Evolutionary conservation across 2,888 invertebrate genomes (phyloP).

Genomic region (Physocephala rufipes): DNA sequence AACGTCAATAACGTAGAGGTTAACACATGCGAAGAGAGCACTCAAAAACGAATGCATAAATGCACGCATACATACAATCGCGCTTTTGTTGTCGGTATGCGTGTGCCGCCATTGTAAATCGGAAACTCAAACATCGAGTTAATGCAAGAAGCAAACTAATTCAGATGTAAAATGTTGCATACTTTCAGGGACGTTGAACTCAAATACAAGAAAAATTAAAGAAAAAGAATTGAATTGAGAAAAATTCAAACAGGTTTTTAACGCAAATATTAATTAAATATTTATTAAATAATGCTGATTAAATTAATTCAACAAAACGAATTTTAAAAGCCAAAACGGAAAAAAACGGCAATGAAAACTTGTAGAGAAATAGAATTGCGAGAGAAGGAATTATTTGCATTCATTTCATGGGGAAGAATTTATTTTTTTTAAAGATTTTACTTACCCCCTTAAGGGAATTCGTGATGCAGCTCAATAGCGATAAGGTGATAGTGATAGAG

Average conservation of each 20-base stretch:
- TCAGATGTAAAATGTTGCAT: slow-evolving; percentile 5
- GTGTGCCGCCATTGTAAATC: background rate
- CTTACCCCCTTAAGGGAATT: too few relatives aligned
- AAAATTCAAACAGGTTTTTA: background rate
- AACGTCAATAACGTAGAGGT: too few relatives aligned
- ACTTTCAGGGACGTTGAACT: background rate
- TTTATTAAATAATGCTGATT: background rate
- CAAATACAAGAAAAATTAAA: background rate
- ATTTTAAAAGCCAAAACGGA: background rate
- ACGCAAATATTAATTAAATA: background rate
- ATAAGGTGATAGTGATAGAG: too few relatives aligned
- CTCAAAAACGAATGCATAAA: background rate
- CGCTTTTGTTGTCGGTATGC: background rate
- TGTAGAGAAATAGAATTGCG: background rate
- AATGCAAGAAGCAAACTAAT: slow-evolving; percentile 29
- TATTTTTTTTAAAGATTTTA: too few relatives aligned
- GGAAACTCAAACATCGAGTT: slow-evolving; percentile 27
- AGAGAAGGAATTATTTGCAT: background rate
- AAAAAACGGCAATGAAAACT: background rate
- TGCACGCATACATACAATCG: background rate
- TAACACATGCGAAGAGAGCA: too few relatives aligned
- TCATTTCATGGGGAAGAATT: too few relatives aligned
- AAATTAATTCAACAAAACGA: background rate
- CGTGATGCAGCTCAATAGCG: too few relatives aligned
- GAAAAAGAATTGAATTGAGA: background rate